phyloP scores from a whole-genome alignment of 2,113 vertebrate species.

The Periophthalmus modestus region DNA sequence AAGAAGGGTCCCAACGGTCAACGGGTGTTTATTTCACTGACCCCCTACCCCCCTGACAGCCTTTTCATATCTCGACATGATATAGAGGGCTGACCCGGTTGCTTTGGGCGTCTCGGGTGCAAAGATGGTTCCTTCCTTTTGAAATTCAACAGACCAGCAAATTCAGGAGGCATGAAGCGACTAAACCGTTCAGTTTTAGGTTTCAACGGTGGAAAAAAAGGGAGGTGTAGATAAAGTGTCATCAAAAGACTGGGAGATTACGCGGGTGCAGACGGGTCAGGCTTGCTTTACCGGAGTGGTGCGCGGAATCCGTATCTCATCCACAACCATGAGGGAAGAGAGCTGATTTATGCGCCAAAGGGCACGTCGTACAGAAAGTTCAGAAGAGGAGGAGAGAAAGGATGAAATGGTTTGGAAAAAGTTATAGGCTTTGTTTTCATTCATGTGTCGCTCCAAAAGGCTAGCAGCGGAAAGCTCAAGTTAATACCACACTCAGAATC shows the following conservation, averaged over 20 bases:
- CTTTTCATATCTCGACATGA: constrained; percentile 69
- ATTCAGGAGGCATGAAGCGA: constrained; percentile 60
- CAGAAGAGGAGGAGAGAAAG: constrained; percentile 4
- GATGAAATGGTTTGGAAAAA: background rate
- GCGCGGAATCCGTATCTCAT: constrained; percentile 45
- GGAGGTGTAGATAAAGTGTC: constrained; percentile 55
- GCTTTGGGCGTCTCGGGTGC: constrained; percentile 48
- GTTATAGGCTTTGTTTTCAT: constrained; percentile 6
- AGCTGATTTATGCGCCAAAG: constrained; percentile 47
- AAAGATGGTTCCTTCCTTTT: constrained; percentile 69
- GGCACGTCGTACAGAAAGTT: background rate
- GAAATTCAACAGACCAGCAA: constrained; percentile 73
- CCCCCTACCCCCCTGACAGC: constrained; percentile 52
- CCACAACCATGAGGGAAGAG: constrained; percentile 23
- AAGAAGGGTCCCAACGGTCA: constrained; percentile 54
- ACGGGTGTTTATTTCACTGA: constrained; percentile 68
- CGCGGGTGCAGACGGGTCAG: constrained; percentile 51
- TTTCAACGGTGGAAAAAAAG: constrained; percentile 60
- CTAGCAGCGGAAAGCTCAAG: background rate
- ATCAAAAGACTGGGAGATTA: constrained; percentile 59
- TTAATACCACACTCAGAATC: background rate
- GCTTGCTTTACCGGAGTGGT: constrained; percentile 45
- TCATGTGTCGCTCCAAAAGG: background rate
- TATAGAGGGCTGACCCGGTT: constrained; percentile 59
- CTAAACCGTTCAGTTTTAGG: constrained; percentile 64